Base-by-base conservation (phyloP, 2,888 invertebrate genomes). In the Philopedon plagiatum region DNA sequence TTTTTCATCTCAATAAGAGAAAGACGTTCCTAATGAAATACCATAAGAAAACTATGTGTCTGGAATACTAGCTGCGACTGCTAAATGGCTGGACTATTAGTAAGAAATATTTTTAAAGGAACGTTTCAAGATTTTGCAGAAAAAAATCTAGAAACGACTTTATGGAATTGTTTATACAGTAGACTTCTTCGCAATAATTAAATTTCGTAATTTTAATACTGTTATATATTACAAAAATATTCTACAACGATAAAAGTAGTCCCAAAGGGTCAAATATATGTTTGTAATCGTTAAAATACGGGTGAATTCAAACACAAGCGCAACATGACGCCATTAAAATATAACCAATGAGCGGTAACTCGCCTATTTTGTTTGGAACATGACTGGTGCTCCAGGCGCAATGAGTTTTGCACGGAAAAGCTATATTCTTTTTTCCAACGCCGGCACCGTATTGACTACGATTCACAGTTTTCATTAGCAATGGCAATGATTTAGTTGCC, bases 1-100 rank as follows among this genome's bases (percentile, higher is more conserved):
- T 58, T 39, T 58, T 39, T 58, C 58, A 58, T 58, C 58, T 13
- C 58, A 58, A 39, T 58, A 32, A 58, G 39, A 39, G 57, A 58
- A 58, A 58, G 58, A 58, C 15, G 39, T 58, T 39, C 58, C 26
- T 58, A 58, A 58, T 58, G 58, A 58, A 58, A 58, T 41, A 58
- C 41, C 58, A 58, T 39, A 39, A 58, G 58, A 58, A 58, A 34
- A 58, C 39, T 58, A 39, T 58, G 58, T 58, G 58, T 39, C 39
- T 39, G 15, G 58, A 58, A 58, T 58, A 39, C 34, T 2, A 26
- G 0, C 58, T 39, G 58, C 2, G 23, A 13, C 13, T 23, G 58
- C 21, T 39, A 58, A 58, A 58, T 58, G 41, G 18, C 18, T 34
- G n/a, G 19, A 19, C 57, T 37, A 57, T 57, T 37, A 57, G 5